Percentiles rank a stretch among this genome's conserved stretches.
Evolutionary conservation across 2,113 vertebrate species (phyloP).

Genomic region (Tragelaphus scriptus): DNA sequence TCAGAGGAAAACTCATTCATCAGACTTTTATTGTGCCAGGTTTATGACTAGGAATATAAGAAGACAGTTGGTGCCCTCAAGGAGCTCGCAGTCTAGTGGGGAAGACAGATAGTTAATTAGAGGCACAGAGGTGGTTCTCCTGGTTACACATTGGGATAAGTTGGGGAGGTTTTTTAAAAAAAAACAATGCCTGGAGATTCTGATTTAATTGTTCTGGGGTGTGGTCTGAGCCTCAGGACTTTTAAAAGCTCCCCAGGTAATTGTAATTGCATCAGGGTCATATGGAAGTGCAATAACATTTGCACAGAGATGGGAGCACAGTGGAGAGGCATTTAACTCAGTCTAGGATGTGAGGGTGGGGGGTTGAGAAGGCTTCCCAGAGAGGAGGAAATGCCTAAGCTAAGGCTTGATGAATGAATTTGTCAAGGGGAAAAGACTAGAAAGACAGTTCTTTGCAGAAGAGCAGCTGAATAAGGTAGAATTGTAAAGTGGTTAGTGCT

Average conservation of each 20-base stretch:
- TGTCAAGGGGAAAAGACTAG: neutral
- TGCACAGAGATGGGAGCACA: neutral
- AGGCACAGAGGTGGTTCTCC: neutral
- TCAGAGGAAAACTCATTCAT: constrained; percentile 17
- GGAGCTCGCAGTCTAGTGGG: constrained; percentile 24
- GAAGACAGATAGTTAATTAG: neutral
- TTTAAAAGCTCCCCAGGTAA: neutral
- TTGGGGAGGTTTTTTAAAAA: neutral
- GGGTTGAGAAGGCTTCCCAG: neutral
- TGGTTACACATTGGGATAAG: neutral
- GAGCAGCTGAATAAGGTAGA: neutral
- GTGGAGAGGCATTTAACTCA: neutral
- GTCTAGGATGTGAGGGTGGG: neutral
- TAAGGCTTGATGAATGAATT: neutral
- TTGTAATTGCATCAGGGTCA: neutral
- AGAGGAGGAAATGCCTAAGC: neutral
- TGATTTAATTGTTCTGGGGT: neutral
- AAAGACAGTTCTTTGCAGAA: neutral
- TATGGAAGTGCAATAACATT: neutral
- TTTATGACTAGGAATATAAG: neutral
- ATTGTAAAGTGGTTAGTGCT: neutral
- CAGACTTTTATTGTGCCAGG: neutral
- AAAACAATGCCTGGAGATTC: neutral
- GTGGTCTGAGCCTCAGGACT: neutral
- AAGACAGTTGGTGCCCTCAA: constrained; percentile 20